Percentiles rank a stretch among this genome's conserved stretches.
Conservation (phyloP, 2,888 invertebrate species). For the Epinotia ramella region DNA sequence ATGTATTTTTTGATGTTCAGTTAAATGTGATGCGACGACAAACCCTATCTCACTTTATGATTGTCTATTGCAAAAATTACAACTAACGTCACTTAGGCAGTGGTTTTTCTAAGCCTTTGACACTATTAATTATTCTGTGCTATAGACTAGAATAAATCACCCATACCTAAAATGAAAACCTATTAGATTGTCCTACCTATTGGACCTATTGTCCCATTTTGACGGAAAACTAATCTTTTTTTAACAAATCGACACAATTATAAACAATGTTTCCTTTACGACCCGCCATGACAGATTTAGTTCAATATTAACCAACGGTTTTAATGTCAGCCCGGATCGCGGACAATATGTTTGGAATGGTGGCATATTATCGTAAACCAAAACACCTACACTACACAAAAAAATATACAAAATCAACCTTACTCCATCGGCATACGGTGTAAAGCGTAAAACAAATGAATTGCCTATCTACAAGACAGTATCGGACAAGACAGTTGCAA, state of each 20-base stretch:
- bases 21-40: too few species aligned
- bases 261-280: slow-evolving; percentile 10
- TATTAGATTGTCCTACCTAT: too few species aligned
- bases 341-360: slow-evolving; percentile 23
- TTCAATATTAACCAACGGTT: slow-evolving; percentile 12
- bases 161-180: neutral
- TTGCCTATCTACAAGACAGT: neutral
- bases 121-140: too few species aligned
- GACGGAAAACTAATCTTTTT: neutral
- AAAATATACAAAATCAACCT: neutral
- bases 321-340: slow-evolving; percentile 4
- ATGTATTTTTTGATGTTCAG: too few species aligned
- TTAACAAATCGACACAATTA: slow-evolving; percentile 4
- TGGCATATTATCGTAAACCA: slow-evolving; percentile 12
- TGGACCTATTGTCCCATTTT: neutral
- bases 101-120: too few species aligned
- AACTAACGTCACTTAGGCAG: too few species aligned
- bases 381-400: neutral
- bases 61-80: too few species aligned
- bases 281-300: slow-evolving; percentile 17
- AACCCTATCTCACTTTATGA: too few species aligned
- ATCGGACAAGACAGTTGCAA: neutral
- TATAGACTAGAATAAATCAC: too few species aligned
- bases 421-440: neutral
- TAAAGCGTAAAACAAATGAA: neutral